Conservation (phyloP, 2,888 invertebrate species). For the Falcaria lacertinaria region DNA sequence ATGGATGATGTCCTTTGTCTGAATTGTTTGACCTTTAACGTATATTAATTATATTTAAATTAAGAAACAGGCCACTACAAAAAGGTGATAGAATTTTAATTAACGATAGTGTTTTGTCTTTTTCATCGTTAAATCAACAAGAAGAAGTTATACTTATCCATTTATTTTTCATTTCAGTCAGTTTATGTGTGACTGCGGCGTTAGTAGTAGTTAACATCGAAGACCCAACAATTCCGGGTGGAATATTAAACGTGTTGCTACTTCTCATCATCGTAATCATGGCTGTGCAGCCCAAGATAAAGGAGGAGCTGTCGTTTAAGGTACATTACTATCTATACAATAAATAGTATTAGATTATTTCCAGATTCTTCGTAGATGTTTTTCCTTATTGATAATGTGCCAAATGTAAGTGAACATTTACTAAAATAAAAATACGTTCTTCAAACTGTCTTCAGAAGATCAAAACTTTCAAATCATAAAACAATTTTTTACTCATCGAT, state of each 20-base stretch:
- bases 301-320: constrained; percentile 49
- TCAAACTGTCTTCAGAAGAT: too few species aligned
- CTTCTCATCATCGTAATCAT: constrained; percentile 46
- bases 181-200: constrained; percentile 36
- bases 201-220: constrained; percentile 30
- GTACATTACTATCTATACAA: constrained; percentile 30
- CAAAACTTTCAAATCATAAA: too few species aligned
- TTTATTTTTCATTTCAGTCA: constrained; percentile 45
- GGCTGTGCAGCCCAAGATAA: constrained; percentile 49
- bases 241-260: constrained; percentile 37
- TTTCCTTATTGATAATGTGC: neutral
- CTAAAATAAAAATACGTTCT: neutral
- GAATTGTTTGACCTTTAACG: too few species aligned
- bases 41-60: too few species aligned
- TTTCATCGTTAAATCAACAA: neutral
- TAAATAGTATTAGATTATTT: too few species aligned
- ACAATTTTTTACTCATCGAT: too few species aligned
- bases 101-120: too few species aligned
- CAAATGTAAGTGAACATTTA: neutral
- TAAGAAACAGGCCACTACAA: too few species aligned
- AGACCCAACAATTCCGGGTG: constrained; percentile 29
- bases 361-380: neutral
- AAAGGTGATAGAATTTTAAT: too few species aligned
- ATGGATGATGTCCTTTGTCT: too few species aligned
- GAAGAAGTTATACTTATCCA: neutral